Evolutionary conservation across 2,113 vertebrate species (phyloP).

Genomic region (Cinclus mexicanus): DNA sequence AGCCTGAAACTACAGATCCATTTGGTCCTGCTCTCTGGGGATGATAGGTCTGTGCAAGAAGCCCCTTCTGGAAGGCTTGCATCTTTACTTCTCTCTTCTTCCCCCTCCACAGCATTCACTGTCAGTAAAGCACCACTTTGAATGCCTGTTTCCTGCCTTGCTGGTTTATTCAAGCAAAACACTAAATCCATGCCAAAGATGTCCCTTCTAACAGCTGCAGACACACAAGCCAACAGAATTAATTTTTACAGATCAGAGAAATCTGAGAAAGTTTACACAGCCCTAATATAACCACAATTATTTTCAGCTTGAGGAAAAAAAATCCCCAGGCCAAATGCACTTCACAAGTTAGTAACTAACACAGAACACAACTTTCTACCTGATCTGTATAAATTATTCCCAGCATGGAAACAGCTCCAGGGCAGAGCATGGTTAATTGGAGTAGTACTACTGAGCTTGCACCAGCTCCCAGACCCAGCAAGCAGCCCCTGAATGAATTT

Average conservation of each 20-base stretch:
- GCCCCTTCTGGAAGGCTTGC: background rate
- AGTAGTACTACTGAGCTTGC: background rate
- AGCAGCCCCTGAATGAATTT: background rate
- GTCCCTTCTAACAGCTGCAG: background rate
- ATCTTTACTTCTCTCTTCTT: background rate
- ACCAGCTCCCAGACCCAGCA: background rate
- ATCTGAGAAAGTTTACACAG: slow-evolving; percentile 2
- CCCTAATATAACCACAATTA: slow-evolving; percentile 2
- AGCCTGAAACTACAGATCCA: background rate
- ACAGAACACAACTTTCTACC: background rate
- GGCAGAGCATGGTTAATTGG: background rate
- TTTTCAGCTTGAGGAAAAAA: background rate
- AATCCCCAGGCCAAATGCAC: background rate
- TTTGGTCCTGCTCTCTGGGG: background rate
- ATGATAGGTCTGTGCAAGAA: background rate
- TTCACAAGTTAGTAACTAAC: background rate
- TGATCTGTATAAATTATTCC: background rate
- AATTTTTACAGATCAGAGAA: slow-evolving; percentile 12
- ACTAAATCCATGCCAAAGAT: background rate
- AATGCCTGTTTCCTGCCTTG: background rate
- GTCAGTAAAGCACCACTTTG: background rate
- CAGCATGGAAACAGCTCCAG: background rate
- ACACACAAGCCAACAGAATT: background rate
- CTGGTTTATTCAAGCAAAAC: background rate
- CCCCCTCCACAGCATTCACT: background rate